Conservation (phyloP, 92 coral and sea anemone genomes). For the Parazoanthus darwini region DNA sequence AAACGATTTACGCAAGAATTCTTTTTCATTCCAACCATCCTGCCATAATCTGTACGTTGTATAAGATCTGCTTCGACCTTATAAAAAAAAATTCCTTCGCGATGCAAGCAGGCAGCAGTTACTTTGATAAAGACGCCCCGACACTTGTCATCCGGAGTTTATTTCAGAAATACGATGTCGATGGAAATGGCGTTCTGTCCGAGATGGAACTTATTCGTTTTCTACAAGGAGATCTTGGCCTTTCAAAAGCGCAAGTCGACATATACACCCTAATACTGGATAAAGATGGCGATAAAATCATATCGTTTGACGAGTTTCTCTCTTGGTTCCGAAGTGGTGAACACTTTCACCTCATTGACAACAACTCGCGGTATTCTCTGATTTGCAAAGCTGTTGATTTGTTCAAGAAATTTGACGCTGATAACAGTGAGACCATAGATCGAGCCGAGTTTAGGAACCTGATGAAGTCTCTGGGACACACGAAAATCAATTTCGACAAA, state of each 20-base stretch:
- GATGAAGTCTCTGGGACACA: constrained; percentile 63
- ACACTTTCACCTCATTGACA: constrained; percentile 1
- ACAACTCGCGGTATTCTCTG: constrained; percentile 17
- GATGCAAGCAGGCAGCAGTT: constrained; percentile 82
- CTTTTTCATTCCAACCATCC: not conserved
- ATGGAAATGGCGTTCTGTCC: constrained; percentile 66
- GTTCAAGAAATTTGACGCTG: constrained; percentile 68
- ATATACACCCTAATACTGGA: constrained; percentile 14
- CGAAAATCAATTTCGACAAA: constrained; percentile 48
- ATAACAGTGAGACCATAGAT: constrained; percentile 66
- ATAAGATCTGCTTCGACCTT: not conserved
- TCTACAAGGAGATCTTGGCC: constrained; percentile 71
- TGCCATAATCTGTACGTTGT: not conserved
- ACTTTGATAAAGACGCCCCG: constrained; percentile 63
- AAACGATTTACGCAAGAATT: not conserved
- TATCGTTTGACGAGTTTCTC: constrained; percentile 30
- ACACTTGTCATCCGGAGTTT: constrained; percentile 64
- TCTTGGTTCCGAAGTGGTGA: constrained; percentile 38
- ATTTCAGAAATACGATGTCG: constrained; percentile 68
- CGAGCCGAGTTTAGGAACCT: constrained; percentile 56
- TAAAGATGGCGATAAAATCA: constrained; percentile 25
- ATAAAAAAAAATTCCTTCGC: not conserved
- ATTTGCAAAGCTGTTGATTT: constrained; percentile 61
- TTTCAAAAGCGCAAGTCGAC: constrained; percentile 23
- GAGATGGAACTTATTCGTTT: constrained; percentile 54